phyloP scores from a whole-genome alignment of 1,140 invertebrate genomes.

The Anastrepha obliqua region DNA sequence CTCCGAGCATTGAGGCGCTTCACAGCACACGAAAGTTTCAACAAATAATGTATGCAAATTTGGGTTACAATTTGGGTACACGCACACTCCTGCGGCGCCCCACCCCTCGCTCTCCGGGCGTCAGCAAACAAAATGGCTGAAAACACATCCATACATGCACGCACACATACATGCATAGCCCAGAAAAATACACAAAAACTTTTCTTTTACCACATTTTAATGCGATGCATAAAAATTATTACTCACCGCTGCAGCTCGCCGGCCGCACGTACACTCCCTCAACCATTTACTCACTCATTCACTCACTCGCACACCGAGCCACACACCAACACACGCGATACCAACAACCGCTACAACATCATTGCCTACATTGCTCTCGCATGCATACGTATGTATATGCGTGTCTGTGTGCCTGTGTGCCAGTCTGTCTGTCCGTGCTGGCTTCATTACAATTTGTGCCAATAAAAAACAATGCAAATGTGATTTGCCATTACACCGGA shows the following conservation, averaged over 20 bases:
- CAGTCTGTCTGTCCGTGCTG: neutral
- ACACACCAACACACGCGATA: no score
- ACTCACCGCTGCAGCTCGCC: neutral
- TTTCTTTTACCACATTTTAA: neutral
- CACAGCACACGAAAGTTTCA: neutral
- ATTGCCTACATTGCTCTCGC: no score
- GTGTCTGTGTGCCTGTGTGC: no score
- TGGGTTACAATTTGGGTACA: neutral
- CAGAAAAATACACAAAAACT: neutral
- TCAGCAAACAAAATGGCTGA: no score
- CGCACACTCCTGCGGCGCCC: neutral
- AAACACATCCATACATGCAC: no score
- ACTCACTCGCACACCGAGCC: no score
- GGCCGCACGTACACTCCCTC: no score
- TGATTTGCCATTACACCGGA: conserved; percentile 16
- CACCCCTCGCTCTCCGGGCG: neutral
- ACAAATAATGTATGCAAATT: neutral
- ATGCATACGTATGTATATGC: neutral
- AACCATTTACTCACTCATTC: no score
- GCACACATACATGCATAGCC: no score
- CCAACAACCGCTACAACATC: no score
- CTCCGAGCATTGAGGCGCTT: neutral
- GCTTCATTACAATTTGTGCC: conserved; percentile 12
- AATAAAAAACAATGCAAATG: conserved; percentile 26
- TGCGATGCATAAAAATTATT: neutral